Evolutionary conservation across 2,113 vertebrate species (phyloP), one percentile per base, ranked within the genome.

Genomic region (Oreochromis niloticus): DNA sequence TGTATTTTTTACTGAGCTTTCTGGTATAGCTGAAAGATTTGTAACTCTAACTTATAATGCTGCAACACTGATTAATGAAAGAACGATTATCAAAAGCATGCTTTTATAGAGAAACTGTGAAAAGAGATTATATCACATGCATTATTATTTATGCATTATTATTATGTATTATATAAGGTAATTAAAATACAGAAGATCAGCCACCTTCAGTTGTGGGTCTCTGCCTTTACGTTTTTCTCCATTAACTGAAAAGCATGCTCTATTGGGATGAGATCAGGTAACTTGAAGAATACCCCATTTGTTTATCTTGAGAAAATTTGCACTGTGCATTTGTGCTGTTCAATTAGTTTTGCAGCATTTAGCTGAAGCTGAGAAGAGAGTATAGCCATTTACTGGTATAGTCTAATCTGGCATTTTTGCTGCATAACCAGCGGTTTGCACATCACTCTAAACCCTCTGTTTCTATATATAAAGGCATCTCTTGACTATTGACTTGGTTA

Each of bases 191-290:
- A 39, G 6, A 39, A 39, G 10, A 66, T 66, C 4, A 41, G 63
- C 43, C n/a, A 24, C 66, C 66, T 71, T 71, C 66, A 43, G n/a
- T 43, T 43, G 66, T 71, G 66, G 0, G 66, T 24, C 5, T 71
- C n/a, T 43, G 7, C 12, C 36, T 43, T 43, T 7, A 71, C 0
- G 1, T 71, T 71, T 71, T 24, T 71, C n/a, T 71, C 39, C 36
- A 71, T 24, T 43, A 71, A 43, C 66, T 71, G 66, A 71, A 71
- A 43, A 71, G 36, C 36, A 71, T 71, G n/a, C 66, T 46, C 43
- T 14, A 3, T 6, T 71, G 39, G n/a, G 7, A 43, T 71, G 36
- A 24, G 12, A 14, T 43, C 1, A 24, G 36, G 22, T 43, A 14
- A 71, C 63, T 16, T 71, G 36, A 71, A 43, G 66, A 71, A 43